These are phyloP conservation scores for Lophotriccus pileatus DNA, from an alignment of 2,797 vertebrate genomes.

Conservation along the genomic window DNA sequence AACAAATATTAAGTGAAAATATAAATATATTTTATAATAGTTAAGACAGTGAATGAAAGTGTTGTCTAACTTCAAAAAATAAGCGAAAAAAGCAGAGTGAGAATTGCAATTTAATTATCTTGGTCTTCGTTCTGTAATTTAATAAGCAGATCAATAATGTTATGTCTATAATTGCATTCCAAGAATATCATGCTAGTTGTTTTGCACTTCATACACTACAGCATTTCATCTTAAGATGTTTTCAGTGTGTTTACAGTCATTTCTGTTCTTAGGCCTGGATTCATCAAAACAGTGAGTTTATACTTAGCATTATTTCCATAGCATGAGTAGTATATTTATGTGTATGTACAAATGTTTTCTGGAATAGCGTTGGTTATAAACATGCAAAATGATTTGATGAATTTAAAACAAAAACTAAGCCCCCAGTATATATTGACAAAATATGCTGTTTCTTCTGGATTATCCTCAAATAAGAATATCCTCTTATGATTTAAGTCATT, in stretches of 20 bases:
- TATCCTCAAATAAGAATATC: neutral
- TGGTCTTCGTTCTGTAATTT: neutral
- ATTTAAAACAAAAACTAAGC: conserved; percentile 36
- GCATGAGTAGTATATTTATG: conserved; percentile 34
- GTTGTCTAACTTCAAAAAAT: neutral
- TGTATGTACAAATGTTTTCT: conserved; percentile 43
- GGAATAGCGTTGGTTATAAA: conserved; percentile 10
- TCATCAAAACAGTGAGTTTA: conserved; percentile 53
- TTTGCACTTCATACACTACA: conserved; percentile 39
- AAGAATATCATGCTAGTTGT: conserved; percentile 21
- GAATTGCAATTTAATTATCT: neutral
- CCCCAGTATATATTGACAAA: neutral
- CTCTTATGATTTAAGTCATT: neutral
- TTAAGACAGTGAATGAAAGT: neutral
- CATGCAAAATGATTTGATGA: neutral
- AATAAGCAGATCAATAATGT: conserved; percentile 28
- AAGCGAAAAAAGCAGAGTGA: neutral
- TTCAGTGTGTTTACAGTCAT: conserved; percentile 50
- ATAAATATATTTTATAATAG: neutral
- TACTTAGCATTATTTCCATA: conserved; percentile 46
- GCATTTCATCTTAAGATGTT: conserved; percentile 34
- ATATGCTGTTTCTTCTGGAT: neutral
- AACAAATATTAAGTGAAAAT: neutral
- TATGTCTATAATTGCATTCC: conserved; percentile 8
- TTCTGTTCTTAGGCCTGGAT: conserved; percentile 43